These are phyloP conservation scores for Sinhomidia bicolor DNA, from an alignment of 2,888 invertebrate genomes.

Conservation along the genomic window DNA sequence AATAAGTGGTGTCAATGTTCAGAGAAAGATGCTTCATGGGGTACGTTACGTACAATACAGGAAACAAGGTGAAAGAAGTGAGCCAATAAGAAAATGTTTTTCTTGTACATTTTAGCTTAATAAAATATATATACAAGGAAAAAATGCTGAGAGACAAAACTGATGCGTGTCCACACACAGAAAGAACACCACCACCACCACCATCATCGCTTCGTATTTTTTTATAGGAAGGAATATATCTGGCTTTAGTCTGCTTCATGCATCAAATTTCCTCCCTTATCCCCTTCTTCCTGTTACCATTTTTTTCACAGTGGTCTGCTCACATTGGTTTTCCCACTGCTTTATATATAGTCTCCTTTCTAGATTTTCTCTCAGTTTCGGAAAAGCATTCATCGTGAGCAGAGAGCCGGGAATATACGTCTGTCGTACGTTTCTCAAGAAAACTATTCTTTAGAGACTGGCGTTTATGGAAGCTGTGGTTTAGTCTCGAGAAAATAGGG, in stretches of 20 bases:
- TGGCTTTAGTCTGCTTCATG: constrained; percentile 8
- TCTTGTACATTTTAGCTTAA: neutral
- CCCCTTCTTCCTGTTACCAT: neutral
- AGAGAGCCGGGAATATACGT: too few relatives aligned
- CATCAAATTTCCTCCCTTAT: neutral
- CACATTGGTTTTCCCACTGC: neutral
- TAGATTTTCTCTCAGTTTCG: constrained; percentile 52
- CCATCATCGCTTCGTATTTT: neutral
- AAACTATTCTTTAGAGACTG: neutral
- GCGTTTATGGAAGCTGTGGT: neutral
- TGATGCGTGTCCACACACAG: neutral
- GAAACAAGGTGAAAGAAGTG: neutral
- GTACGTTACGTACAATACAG: too few relatives aligned
- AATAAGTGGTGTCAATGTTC: neutral
- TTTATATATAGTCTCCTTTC: constrained; percentile 6
- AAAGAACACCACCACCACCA: neutral
- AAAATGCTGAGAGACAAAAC: neutral
- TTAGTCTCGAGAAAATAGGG: neutral
- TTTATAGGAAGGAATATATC: too few relatives aligned
- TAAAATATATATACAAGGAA: neutral
- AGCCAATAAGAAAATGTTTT: neutral
- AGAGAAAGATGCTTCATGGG: neutral
- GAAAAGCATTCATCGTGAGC: constrained; percentile 8
- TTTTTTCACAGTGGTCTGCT: neutral
- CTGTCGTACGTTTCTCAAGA: neutral